phyloP scores from a whole-genome alignment of 1,140 invertebrate species.

The Drosophila ogumai region DNA sequence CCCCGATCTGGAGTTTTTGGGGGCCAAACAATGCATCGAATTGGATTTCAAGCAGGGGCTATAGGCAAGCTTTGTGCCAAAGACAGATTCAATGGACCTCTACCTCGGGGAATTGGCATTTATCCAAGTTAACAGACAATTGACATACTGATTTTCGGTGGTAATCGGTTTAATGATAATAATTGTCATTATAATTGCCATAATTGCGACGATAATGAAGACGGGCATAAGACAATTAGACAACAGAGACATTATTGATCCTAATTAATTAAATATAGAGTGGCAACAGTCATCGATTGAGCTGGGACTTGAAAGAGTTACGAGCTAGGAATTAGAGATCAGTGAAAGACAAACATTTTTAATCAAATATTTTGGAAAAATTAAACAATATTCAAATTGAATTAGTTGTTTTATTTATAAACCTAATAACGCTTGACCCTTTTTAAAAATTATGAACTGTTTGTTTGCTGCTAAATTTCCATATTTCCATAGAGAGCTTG shows the following conservation, averaged over 20 bases:
- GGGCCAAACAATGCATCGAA: constrained; percentile 17
- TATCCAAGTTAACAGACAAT: constrained; percentile 24
- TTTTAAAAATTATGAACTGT: neutral
- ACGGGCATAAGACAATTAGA: constrained; percentile 7
- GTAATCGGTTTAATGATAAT: constrained; percentile 23
- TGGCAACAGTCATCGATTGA: neutral
- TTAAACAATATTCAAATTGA: too few relatives aligned
- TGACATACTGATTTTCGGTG: constrained; percentile 12
- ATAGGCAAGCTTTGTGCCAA: constrained; percentile 6
- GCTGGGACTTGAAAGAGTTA: neutral
- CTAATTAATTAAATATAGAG: constrained; percentile 15
- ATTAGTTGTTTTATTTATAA: neutral
- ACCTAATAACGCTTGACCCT: neutral
- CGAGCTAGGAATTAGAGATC: neutral
- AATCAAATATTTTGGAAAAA: too few relatives aligned
- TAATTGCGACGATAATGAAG: constrained; percentile 25
- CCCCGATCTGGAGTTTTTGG: constrained; percentile 5
- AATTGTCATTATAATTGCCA: constrained; percentile 39
- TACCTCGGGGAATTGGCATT: constrained; percentile 7
- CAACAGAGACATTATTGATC: constrained; percentile 10
- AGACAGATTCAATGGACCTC: neutral
- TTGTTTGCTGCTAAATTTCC: neutral
- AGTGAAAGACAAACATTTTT: neutral
- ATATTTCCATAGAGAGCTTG: neutral
- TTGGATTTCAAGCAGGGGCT: constrained; percentile 11